Evolutionary conservation across 2,797 vertebrate genomes (phyloP).

Genomic region (Tarsius wallacei): DNA sequence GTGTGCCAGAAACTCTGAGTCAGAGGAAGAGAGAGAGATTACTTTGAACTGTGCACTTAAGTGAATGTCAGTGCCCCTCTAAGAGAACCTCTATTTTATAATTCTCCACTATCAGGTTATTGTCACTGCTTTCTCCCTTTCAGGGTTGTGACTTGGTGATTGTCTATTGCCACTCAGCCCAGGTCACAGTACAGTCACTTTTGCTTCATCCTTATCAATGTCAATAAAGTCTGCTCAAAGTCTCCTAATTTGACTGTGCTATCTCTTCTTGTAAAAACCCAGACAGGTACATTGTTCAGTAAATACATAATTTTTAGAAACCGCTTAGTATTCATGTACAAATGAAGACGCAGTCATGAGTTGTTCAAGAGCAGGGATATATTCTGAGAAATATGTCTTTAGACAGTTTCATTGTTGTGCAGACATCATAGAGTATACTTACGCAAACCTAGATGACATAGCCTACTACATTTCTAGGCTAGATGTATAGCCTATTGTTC

Average conservation of each 20-base stretch:
- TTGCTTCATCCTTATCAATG: background rate
- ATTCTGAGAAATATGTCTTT: background rate
- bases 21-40: background rate
- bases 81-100: fast-evolving
- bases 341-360: background rate
- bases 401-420: background rate
- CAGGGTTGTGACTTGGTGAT: background rate
- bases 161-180: background rate
- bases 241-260: background rate
- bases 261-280: background rate
- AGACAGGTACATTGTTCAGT: background rate
- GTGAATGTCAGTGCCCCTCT: background rate
- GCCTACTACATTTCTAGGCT: too few relatives aligned
- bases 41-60: background rate
- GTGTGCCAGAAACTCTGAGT: background rate
- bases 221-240: background rate
- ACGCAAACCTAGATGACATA: background rate
- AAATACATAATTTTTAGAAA: background rate
- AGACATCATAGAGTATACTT: background rate
- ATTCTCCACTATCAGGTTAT: background rate
- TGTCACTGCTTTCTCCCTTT: background rate
- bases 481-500: background rate
- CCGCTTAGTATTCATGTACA: background rate
- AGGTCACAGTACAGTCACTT: background rate
- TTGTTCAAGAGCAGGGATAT: too few relatives aligned